These are phyloP conservation scores for Bombus huntii DNA, from an alignment of 1,140 invertebrate species.

Conservation along the genomic window DNA sequence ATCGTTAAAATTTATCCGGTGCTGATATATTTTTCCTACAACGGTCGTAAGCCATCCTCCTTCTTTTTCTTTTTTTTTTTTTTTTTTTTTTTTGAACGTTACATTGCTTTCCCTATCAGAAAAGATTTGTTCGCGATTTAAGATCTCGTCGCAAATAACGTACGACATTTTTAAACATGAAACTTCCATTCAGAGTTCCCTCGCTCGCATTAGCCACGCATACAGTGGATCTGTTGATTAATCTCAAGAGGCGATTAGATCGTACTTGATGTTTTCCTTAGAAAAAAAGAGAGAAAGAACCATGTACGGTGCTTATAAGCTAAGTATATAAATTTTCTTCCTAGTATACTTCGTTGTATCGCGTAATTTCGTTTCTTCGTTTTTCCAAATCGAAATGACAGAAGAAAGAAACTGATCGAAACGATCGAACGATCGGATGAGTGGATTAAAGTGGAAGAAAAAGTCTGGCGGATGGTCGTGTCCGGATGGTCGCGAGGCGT, in stretches of 20 bases:
- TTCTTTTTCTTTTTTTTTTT: no score
- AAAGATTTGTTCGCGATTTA: not conserved
- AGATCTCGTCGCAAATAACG: not conserved
- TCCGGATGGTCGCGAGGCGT: conserved; percentile 28
- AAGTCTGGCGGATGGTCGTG: not conserved
- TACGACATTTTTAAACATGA: no score
- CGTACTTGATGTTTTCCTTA: no score
- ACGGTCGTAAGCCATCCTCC: not conserved
- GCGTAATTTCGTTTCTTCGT: not conserved
- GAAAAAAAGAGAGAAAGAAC: no score
- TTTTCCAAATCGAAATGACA: not conserved
- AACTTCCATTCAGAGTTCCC: no score
- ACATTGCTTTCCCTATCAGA: not conserved
- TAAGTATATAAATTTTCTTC: not conserved
- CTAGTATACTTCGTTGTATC: not conserved
- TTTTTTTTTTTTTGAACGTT: not conserved
- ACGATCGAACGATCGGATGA: not conserved
- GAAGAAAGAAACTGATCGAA: not conserved
- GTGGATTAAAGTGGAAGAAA: not conserved
- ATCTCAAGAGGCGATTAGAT: no score
- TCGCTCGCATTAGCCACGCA: no score
- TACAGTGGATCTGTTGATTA: no score
- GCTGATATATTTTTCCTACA: not conserved
- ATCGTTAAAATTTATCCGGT: not conserved
- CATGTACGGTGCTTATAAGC: no score